phyloP scores from a whole-genome alignment of 2,113 vertebrate genomes.

The Scomber scombrus region DNA sequence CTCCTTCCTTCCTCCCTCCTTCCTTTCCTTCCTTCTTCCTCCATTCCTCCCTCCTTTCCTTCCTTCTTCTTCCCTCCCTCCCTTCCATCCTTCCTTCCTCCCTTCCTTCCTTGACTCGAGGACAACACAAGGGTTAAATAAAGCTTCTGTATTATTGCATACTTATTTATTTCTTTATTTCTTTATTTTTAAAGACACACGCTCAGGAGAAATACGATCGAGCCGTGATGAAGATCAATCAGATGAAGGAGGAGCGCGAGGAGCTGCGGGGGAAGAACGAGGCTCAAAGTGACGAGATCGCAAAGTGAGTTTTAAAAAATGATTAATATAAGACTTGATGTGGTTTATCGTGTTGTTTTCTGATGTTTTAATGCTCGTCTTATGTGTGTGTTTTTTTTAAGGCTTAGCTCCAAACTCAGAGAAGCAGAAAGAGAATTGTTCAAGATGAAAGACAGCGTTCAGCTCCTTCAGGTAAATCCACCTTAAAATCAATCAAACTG shows the following conservation, averaged over 20 bases:
- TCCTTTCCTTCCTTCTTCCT: too few species aligned
- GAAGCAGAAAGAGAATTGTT: slow-evolving; percentile 68
- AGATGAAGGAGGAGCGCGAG: slow-evolving; percentile 67
- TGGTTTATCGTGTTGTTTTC: fast-evolving
- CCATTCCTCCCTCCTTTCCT: too few species aligned
- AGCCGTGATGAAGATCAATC: slow-evolving; percentile 73
- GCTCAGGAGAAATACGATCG: slow-evolving; percentile 68
- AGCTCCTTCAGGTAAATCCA: slow-evolving; percentile 78
- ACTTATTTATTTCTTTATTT: neutral
- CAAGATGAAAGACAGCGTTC: slow-evolving; percentile 66
- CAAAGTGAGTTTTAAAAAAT: slow-evolving; percentile 61
- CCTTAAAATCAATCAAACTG: too few species aligned
- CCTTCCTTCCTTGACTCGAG: fast-evolving
- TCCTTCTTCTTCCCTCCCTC: too few species aligned
- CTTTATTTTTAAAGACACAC: neutral
- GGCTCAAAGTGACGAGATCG: slow-evolving; percentile 60
- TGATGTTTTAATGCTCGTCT: neutral
- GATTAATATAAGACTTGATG: too few species aligned
- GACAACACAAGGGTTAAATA: too few species aligned
- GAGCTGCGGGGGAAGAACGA: slow-evolving; percentile 49
- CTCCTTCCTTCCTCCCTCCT: too few species aligned
- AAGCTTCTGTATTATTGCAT: neutral
- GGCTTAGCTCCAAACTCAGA: slow-evolving; percentile 66
- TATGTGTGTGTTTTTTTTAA: slow-evolving; percentile 50
- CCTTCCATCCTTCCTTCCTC: too few species aligned